A percentile compares a stretch with the other conserved stretches of the same genome.
Conservation (phyloP, 2,888 invertebrate genomes). For the Meiosimyza decipiens region DNA sequence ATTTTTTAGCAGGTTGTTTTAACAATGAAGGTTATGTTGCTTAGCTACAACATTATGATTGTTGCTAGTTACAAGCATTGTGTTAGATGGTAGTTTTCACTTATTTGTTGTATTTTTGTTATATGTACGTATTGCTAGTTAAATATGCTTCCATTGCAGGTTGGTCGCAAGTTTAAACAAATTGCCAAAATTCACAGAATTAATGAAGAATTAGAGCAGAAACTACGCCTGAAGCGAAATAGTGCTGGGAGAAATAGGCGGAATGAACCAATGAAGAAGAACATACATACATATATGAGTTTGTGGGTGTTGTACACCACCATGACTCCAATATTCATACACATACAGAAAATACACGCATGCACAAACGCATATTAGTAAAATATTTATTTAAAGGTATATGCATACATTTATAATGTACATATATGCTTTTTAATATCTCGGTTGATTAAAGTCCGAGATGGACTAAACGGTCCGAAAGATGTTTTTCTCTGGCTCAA, state of each 20-base stretch:
- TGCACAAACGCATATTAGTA: not conserved
- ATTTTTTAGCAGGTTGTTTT: constrained; percentile 2
- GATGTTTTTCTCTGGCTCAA: no score
- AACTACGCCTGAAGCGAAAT: not conserved
- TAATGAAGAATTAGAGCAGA: constrained; percentile 15
- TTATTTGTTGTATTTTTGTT: not conserved
- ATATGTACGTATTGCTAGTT: no score
- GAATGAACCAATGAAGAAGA: no score
- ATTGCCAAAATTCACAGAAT: constrained; percentile 10
- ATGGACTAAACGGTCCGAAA: no score
- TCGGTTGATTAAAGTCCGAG: no score
- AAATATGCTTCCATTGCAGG: not conserved
- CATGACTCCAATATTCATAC: not conserved
- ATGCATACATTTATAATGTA: no score
- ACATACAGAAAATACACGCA: not conserved
- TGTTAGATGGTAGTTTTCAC: not conserved
- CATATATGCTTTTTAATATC: no score
- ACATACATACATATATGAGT: not conserved
- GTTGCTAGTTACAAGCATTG: constrained; percentile 6
- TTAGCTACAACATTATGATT: constrained; percentile 16
- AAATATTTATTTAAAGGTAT: no score
- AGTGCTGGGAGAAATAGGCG: not conserved
- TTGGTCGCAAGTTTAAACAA: constrained; percentile 5
- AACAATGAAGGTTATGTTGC: constrained; percentile 6
- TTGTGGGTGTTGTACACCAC: not conserved